phyloP scores from a whole-genome alignment of 92 coral and sea anemone species.

The Desmophyllum pertusum region DNA sequence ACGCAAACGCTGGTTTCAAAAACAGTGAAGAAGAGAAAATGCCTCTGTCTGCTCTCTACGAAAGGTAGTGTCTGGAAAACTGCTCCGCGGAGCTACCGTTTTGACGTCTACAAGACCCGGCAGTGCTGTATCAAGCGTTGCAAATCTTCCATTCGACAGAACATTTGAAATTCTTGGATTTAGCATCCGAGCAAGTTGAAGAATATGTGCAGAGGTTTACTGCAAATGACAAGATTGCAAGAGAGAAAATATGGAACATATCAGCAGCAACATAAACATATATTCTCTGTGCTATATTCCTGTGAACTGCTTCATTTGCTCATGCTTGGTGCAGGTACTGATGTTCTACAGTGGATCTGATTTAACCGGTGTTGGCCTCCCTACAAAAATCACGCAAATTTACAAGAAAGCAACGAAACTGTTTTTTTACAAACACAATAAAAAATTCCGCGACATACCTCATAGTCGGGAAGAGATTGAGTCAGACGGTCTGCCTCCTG shows the following conservation, averaged over 20 bases:
- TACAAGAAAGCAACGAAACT: conserved; percentile 29
- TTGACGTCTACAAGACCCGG: conserved; percentile 26
- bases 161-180: conserved; percentile 19
- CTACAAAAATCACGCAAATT: conserved; percentile 35
- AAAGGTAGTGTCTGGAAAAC: not conserved
- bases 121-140: conserved; percentile 4
- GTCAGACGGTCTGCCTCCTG: not conserved
- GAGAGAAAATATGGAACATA: conserved; percentile 1
- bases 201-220: conserved; percentile 14
- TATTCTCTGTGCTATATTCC: conserved; percentile 57
- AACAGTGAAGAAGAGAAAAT: not conserved
- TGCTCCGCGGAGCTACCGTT: conserved; percentile 3
- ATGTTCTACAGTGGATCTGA: not conserved
- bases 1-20: not conserved
- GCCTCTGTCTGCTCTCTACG: not conserved
- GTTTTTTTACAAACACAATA: conserved; percentile 27
- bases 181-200: conserved; percentile 7
- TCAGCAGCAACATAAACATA: conserved; percentile 6
- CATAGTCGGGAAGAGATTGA: not conserved
- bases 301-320: conserved; percentile 46
- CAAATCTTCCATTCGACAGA: not conserved
- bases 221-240: not conserved
- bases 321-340: not conserved
- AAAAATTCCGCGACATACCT: not conserved
- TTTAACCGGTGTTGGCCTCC: too few species aligned